Evolutionary conservation across 2,888 invertebrate species (phyloP), one percentile per base, ranked within the genome.

Genomic region (Homarus gammarus): DNA sequence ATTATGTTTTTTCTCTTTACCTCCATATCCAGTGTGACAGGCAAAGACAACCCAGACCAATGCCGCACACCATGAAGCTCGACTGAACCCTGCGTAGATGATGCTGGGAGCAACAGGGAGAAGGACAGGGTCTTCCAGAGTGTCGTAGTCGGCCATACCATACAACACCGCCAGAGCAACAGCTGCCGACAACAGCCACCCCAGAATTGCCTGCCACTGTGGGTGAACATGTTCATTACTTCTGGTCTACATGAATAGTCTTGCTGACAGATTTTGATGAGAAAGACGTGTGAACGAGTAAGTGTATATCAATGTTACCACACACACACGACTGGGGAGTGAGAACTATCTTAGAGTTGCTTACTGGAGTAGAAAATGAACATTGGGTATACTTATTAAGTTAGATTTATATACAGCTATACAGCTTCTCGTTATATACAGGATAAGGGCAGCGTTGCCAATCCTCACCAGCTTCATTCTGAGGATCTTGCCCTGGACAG

Each of bases 81-180:
- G 44, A 27, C 68, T 49, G 49, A 88, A 68, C 22, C 82, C 77
- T 2, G 73, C 83, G 36, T 75, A 88, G 10, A 83, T 2, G 44
- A 75, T 64, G 27, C 82, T 75, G 22, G 61, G 36, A 1, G 8
- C 75, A 1, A 22, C 31, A 8, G 88, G 73, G 22, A 88, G 36
- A 0, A 15, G 33, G 92, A 96, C 96, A 10, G 94, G 93, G 92
- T 96, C 96, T 92, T 72, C 86, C 75, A 33, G 40, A 3, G 49
- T 83, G 51, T 88, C 78, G 84, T 92, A 92, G 6, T 90, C 87
- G 12, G 97, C 96, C 78, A 97, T 95, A 0, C 97, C 97, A 93
- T 97, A 97, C 89, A 97, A 95, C 92, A 97, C 95, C 92, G 96
- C 96, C 92, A 96, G 94, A 22, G 97, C 95, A 92, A 96, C 96